Percentiles rank a stretch among this genome's conserved stretches.
Evolutionary conservation across 2,797 vertebrate species (phyloP).

Genomic region (Podargus strigoides): DNA sequence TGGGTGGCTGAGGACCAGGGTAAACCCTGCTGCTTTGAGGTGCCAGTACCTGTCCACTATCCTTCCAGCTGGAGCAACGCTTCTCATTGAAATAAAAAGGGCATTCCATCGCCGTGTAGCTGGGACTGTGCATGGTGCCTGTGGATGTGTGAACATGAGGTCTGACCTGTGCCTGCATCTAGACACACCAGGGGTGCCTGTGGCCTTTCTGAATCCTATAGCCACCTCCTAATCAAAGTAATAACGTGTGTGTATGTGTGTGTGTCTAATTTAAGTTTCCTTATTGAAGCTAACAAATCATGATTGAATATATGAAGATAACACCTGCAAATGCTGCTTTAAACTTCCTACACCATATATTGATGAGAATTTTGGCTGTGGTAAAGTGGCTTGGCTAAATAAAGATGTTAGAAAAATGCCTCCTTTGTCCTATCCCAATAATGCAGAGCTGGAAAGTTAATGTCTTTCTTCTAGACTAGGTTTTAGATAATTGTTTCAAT

Average conservation of each 20-base stretch:
- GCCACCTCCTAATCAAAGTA: neutral
- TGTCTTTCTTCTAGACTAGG: neutral
- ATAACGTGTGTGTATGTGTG: fast-evolving
- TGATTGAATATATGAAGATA: neutral
- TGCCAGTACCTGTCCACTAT: neutral
- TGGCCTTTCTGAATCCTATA: neutral
- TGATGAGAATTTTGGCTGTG: neutral
- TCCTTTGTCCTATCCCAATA: neutral
- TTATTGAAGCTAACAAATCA: neutral
- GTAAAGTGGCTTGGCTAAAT: neutral
- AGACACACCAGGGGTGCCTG: neutral
- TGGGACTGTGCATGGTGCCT: neutral
- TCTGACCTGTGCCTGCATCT: neutral
- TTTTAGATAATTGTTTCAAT: neutral
- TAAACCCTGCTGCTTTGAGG: neutral
- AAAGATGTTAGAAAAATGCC: neutral
- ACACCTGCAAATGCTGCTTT: neutral
- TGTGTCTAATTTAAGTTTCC: neutral
- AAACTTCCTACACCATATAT: neutral
- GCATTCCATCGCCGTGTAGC: too few relatives aligned
- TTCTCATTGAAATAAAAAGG: neutral
- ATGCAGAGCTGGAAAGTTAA: neutral
- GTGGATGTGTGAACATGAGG: fast-evolving
- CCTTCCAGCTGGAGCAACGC: neutral
- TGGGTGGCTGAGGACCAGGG: neutral